Conservation (phyloP, 1,140 invertebrate species). For the Zaprionus davidi region DNA sequence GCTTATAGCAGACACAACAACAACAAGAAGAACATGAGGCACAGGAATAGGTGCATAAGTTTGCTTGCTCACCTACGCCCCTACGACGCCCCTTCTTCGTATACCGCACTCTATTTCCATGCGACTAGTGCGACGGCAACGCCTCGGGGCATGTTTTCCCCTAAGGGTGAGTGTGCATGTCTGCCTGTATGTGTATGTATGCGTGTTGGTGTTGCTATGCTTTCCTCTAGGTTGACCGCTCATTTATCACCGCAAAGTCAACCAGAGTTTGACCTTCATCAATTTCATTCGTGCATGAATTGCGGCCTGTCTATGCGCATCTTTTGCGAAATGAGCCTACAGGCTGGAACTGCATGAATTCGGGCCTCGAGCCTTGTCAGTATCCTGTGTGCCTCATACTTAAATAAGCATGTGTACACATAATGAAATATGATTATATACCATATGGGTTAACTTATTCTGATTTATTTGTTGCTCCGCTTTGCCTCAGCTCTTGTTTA, state of each 20-base stretch:
- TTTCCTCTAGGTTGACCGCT: slow-evolving; percentile 59
- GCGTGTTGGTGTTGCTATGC: slow-evolving; percentile 28
- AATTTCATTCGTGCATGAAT: slow-evolving; percentile 67
- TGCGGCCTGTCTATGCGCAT: slow-evolving; percentile 49
- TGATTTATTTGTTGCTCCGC: slow-evolving; percentile 36
- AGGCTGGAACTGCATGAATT: slow-evolving; percentile 32
- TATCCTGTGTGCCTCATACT: slow-evolving; percentile 3
- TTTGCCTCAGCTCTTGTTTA: slow-evolving; percentile 15
- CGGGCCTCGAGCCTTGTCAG: slow-evolving; percentile 2
- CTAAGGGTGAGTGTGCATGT: slow-evolving; percentile 1
- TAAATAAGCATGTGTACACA: slow-evolving; percentile 20
- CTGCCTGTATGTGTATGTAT: background rate
- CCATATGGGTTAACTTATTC: slow-evolving; percentile 45
- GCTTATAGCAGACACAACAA: slow-evolving; percentile 49
- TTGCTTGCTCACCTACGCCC: slow-evolving; percentile 36
- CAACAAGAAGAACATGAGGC: slow-evolving; percentile 10
- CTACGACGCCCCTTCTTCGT: background rate
- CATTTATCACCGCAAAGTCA: slow-evolving; percentile 71
- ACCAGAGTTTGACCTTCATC: slow-evolving; percentile 69
- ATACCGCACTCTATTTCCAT: slow-evolving; percentile 1
- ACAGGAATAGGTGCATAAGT: slow-evolving; percentile 50
- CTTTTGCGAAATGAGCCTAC: slow-evolving; percentile 44
- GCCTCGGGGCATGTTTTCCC: background rate
- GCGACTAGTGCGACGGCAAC: background rate
- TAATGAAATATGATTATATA: slow-evolving; percentile 53